phyloP scores from a whole-genome alignment of 2,888 invertebrate species.

The Drosophila pegasa region DNA sequence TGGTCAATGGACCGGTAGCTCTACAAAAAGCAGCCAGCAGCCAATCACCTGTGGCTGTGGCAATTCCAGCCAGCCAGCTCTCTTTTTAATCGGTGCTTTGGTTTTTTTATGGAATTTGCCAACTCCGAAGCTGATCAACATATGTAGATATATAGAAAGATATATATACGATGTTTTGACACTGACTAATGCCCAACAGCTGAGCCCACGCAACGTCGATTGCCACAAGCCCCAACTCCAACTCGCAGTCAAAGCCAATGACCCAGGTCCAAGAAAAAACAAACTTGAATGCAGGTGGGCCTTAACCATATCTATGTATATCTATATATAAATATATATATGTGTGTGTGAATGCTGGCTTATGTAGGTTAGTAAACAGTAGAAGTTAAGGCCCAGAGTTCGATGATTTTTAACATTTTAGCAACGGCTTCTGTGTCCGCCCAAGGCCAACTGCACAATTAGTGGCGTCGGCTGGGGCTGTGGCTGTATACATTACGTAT shows the following conservation, averaged over 20 bases:
- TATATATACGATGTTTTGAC: conserved; percentile 5
- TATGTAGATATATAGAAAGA: neutral
- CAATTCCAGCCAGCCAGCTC: conserved; percentile 37
- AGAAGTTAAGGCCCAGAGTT: conserved; percentile 60
- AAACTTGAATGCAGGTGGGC: conserved; percentile 15
- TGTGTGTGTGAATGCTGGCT: conserved; percentile 22
- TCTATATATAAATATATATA: neutral
- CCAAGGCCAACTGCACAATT: conserved; percentile 74
- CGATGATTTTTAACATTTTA: conserved; percentile 68
- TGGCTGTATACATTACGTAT: conserved; percentile 38
- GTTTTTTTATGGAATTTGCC: conserved; percentile 32
- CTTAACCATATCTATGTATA: neutral
- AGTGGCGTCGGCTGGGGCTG: conserved; percentile 36
- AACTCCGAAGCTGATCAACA: conserved; percentile 11
- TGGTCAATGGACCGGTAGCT: conserved; percentile 74
- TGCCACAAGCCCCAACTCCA: conserved; percentile 13
- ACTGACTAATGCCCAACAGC: conserved; percentile 9
- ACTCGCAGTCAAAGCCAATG: conserved; percentile 39
- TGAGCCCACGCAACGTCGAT: conserved; percentile 19
- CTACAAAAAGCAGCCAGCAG: conserved; percentile 18
- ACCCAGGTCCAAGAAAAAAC: conserved; percentile 39
- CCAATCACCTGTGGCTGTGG: conserved; percentile 32
- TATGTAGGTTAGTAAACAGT: conserved; percentile 60
- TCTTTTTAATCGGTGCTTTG: conserved; percentile 25
- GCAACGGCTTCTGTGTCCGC: conserved; percentile 36